Evolutionary conservation across 1,140 invertebrate species (phyloP).

Genomic region (Saccostrea echinata): DNA sequence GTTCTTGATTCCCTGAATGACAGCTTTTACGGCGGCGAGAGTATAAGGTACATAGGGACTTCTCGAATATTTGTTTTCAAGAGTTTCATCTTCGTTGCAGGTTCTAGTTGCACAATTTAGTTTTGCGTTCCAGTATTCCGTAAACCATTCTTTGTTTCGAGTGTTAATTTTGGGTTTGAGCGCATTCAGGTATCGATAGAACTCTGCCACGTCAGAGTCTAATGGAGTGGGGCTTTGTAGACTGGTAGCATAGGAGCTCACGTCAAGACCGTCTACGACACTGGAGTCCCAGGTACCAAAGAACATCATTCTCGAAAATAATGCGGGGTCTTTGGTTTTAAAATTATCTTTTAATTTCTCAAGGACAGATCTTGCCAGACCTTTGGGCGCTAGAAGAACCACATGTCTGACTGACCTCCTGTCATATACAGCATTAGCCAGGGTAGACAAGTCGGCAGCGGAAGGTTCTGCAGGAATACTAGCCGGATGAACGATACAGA

Average conservation of each 20-base stretch:
- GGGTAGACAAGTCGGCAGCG: neutral
- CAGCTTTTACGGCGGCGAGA: constrained; percentile 67
- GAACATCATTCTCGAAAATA: constrained; percentile 52
- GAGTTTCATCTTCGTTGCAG: constrained; percentile 49
- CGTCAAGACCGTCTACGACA: constrained; percentile 46
- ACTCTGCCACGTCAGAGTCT: constrained; percentile 50
- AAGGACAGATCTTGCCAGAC: constrained; percentile 44
- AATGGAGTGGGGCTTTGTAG: constrained; percentile 41
- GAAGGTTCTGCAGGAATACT: constrained; percentile 39
- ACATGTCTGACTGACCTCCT: constrained; percentile 51
- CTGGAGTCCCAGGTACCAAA: constrained; percentile 61
- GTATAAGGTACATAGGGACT: constrained; percentile 65
- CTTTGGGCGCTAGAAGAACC: constrained; percentile 45
- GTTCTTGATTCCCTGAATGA: constrained; percentile 62
- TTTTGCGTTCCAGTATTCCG: constrained; percentile 68
- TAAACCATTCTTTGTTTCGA: constrained; percentile 63
- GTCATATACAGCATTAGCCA: constrained; percentile 41
- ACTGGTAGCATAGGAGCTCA: constrained; percentile 57
- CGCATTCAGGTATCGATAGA: constrained; percentile 55
- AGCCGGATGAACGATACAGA: constrained; percentile 60
- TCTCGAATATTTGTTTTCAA: constrained; percentile 33
- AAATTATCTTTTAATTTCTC: constrained; percentile 18
- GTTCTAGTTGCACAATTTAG: constrained; percentile 56
- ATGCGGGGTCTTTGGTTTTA: neutral
- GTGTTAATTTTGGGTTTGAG: constrained; percentile 57